Evolutionary conservation across 1,140 invertebrate genomes (phyloP).

Genomic region (Bicyclus anynana): DNA sequence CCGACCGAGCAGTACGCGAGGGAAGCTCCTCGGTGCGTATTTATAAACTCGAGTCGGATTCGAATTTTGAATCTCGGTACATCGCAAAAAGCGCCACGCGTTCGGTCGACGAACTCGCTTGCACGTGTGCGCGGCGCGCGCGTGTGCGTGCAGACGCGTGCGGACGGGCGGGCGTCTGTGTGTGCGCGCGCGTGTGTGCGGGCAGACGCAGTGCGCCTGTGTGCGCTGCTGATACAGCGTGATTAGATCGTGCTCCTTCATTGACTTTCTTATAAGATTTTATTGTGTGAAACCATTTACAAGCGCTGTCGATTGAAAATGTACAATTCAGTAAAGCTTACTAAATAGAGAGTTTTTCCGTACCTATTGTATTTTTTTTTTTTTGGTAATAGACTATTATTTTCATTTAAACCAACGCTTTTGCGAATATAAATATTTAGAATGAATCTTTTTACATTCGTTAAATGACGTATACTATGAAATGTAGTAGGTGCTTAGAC

Average conservation of each 20-base stretch:
- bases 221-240: slow-evolving; percentile 11
- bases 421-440: no score
- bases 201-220: background rate
- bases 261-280: background rate
- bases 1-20: background rate
- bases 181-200: slow-evolving; percentile 5
- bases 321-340: no score
- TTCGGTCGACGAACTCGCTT: slow-evolving; percentile 33
- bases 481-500: no score
- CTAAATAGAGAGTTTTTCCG: no score
- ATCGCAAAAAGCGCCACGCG: slow-evolving; percentile 33
- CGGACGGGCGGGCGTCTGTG: slow-evolving; percentile 3
- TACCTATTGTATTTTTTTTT: no score
- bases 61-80: slow-evolving; percentile 28
- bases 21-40: background rate
- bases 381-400: no score
- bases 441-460: no score
- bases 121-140: slow-evolving; percentile 7
- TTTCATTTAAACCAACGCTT: no score
- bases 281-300: no score
- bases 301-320: no score
- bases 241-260: slow-evolving; percentile 1
- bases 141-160: background rate
- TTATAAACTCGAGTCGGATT: slow-evolving; percentile 8
- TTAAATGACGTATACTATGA: no score